Base-by-base conservation (phyloP, 92 coral and sea anemone species). In the Actinostola sp. region DNA sequence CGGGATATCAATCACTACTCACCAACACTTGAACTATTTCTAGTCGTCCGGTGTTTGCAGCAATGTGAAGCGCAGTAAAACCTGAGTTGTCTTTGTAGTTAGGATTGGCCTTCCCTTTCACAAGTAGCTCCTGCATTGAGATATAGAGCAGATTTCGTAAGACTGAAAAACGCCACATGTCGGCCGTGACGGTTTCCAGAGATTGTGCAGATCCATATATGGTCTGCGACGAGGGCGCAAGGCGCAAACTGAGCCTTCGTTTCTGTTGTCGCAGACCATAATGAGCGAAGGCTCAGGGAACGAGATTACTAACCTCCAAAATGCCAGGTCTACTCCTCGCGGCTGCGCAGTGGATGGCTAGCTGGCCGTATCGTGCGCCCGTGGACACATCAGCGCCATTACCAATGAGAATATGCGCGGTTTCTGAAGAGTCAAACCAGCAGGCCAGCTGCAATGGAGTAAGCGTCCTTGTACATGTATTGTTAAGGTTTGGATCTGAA, bases 311-410 rank as follows among this genome's bases (percentile, higher is more conserved):
- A 21, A 89, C 96, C 87, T 82, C 75, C 26, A 90, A 72, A 5
- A 87, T 66, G 25, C 76, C 76, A 17, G 66, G 49, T 46, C 67
- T 75, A 23, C 87, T 77, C 19, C 92, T 77, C 16, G 83, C 50
- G 36, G 79, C 92, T 42, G 92, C 96, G 44, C 69, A 90, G 59
- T 90, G 96, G 20, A 90, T 88, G 13, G 96, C 92, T 15, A 81
- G 87, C 59, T 90, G 96, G 23, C 92, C 96, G 43, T 74, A 82
- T 9, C 64, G 75, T 42, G 89, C 72, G 35, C 63, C 59, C 43
- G 62, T 57, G 57, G 62, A 72, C 13, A 63, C 75, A 38, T 61
- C 76, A 16, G 87, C 81, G 27, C 81, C 82, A 44, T 63, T 74
- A 21, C 49, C 54, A 21, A 90, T 61, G n/a, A 90, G 77, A 43